Percentiles rank a stretch among this genome's conserved stretches.
phyloP scores from a whole-genome alignment of 23 tunicate genomes.

The Aplidium turbinatum region DNA sequence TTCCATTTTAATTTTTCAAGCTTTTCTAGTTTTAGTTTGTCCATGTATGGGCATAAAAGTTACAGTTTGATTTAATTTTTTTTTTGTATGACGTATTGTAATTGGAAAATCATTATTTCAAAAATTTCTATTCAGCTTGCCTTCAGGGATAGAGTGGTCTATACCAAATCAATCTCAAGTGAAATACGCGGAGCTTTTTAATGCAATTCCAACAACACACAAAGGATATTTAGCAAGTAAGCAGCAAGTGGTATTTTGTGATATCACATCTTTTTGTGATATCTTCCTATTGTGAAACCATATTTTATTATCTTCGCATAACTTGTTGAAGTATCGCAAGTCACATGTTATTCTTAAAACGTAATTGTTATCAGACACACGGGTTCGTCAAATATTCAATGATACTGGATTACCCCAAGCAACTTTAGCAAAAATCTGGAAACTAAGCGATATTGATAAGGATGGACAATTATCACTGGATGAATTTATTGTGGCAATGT shows the following conservation, averaged over 20 bases:
- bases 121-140: no score
- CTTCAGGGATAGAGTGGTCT: constrained; percentile 58
- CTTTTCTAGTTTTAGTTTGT: no score
- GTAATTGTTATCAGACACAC: constrained; percentile 46
- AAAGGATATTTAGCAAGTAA: constrained; percentile 83
- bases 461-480: constrained; percentile 85
- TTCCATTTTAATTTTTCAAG: no score
- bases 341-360: background rate
- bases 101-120: no score
- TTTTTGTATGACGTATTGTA: no score
- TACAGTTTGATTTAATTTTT: no score
- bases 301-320: background rate
- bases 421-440: constrained; percentile 87
- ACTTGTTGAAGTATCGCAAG: background rate
- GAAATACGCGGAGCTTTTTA: constrained; percentile 88
- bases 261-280: no score
- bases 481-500: constrained; percentile 94
- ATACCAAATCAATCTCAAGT: constrained; percentile 69
- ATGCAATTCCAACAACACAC: constrained; percentile 60
- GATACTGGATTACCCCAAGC: constrained; percentile 73
- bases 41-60: no score
- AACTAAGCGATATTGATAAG: constrained; percentile 82
- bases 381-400: constrained; percentile 69
- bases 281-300: no score
- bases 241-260: no score